phyloP scores from a whole-genome alignment of 2,888 invertebrate species.

The Hermodice carunculata region DNA sequence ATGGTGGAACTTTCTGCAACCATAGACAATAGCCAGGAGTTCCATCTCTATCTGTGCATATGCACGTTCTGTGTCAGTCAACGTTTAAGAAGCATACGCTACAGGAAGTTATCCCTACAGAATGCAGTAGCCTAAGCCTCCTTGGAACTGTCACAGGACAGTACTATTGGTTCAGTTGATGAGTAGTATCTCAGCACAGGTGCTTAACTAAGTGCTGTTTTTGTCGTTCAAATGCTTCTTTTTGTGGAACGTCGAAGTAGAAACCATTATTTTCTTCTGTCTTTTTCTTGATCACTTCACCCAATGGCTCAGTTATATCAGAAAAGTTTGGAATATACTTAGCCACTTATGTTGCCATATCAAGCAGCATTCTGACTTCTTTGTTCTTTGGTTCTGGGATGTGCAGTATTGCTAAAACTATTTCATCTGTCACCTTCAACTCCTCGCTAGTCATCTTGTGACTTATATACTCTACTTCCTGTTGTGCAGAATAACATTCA shows the following conservation, averaged over 20 bases:
- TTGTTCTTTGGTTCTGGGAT: constrained; percentile 15
- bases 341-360: not conserved
- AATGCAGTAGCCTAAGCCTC: not conserved
- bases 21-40: not conserved
- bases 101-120: not conserved
- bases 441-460: constrained; percentile 4
- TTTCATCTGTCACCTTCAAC: not conserved
- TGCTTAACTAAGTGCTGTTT: not conserved
- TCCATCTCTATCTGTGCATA: not conserved
- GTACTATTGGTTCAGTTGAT: not conserved
- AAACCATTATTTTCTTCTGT: not conserved
- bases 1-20: not conserved
- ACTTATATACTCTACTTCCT: not conserved
- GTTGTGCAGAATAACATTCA: not conserved
- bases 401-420: not conserved
- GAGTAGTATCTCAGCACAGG: not conserved
- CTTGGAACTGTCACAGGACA: not conserved
- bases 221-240: not conserved
- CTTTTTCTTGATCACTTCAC: not conserved
- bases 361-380: constrained; percentile 3
- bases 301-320: not conserved
- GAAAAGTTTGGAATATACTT: not conserved
- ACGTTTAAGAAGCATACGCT: not conserved
- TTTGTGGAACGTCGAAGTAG: not conserved
- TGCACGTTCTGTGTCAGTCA: not conserved